Conservation (phyloP, 2,888 invertebrate genomes). For the Melanophora roralis region DNA sequence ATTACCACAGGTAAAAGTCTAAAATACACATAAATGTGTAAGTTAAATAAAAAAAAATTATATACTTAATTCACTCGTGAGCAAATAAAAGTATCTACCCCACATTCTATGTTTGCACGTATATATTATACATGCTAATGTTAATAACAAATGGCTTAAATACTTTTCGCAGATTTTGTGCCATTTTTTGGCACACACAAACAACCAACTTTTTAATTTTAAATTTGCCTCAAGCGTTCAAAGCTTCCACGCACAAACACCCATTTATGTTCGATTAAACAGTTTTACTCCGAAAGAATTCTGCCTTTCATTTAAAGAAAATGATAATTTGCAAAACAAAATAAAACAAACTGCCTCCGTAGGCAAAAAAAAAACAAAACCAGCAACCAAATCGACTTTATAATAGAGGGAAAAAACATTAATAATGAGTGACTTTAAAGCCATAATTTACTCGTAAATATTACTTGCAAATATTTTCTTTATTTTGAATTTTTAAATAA, state of each 20-base stretch:
- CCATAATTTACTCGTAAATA: neutral
- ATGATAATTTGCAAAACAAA: conserved; percentile 13
- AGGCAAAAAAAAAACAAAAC: neutral
- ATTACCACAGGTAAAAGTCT: neutral
- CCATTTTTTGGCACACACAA: neutral
- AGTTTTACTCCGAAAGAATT: neutral
- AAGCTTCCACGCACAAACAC: neutral
- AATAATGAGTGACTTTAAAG: neutral
- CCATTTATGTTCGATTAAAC: neutral
- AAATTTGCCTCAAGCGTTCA: neutral
- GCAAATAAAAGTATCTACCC: neutral
- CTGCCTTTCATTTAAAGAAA: neutral
- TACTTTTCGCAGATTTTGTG: conserved; percentile 13
- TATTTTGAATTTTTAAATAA: neutral
- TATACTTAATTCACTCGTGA: too few species aligned
- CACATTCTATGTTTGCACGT: too few species aligned
- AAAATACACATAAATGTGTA: neutral
- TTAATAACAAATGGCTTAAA: conserved; percentile 21
- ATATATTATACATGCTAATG: conserved; percentile 11
- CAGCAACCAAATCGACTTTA: too few species aligned
- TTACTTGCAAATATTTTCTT: neutral
- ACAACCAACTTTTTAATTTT: neutral
- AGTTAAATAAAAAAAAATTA: too few species aligned
- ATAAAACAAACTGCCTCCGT: neutral
- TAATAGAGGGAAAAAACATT: neutral